Percentiles rank a stretch among this genome's conserved stretches.
Conservation (phyloP, 2,888 invertebrate species). For the Oxycera nigricornis region DNA sequence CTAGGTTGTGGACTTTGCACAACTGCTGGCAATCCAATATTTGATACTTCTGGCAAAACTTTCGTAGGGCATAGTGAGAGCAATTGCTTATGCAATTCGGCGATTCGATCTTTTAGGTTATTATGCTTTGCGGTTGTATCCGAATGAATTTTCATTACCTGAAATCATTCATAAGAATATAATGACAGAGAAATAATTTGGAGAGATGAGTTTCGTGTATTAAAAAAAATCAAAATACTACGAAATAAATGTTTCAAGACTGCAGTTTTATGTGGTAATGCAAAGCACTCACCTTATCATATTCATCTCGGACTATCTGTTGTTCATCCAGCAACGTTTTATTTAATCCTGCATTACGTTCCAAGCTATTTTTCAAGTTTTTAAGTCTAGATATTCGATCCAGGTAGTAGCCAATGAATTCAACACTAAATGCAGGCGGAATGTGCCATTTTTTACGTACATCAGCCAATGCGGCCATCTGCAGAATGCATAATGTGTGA, state of each 20-base stretch:
- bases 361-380: constrained; percentile 78
- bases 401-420: constrained; percentile 92
- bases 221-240: neutral
- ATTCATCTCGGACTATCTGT: constrained; percentile 74
- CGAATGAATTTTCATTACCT: constrained; percentile 57
- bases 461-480: constrained; percentile 79
- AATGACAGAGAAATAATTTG: too few species aligned
- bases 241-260: neutral
- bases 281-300: constrained; percentile 70
- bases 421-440: constrained; percentile 91
- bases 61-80: constrained; percentile 69
- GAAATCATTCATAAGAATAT: constrained; percentile 20
- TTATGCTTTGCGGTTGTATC: constrained; percentile 70
- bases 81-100: constrained; percentile 70
- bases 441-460: constrained; percentile 94
- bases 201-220: neutral
- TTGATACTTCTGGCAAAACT: constrained; percentile 67
- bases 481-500: constrained; percentile 8
- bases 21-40: constrained; percentile 62
- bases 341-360: constrained; percentile 78
- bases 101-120: constrained; percentile 68
- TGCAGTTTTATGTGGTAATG: too few species aligned
- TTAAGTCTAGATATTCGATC: constrained; percentile 85
- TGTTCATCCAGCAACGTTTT: constrained; percentile 79
- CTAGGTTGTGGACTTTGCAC: constrained; percentile 57